phyloP scores from a whole-genome alignment of 2,113 vertebrate species.

The Megaptera novaeangliae region DNA sequence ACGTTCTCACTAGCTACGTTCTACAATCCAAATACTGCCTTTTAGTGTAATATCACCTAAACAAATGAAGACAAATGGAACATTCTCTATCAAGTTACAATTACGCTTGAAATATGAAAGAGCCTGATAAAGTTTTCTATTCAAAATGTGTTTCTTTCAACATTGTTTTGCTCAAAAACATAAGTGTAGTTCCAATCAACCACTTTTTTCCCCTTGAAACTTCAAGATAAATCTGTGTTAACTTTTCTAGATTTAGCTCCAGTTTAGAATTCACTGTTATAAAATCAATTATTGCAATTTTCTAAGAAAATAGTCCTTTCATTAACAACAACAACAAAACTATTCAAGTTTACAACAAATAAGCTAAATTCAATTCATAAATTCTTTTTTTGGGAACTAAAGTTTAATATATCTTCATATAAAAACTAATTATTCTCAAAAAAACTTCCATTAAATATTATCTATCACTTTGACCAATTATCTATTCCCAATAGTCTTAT shows the following conservation, averaged over 20 bases:
- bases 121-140: slow-evolving; percentile 30
- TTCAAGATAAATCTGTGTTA: slow-evolving; percentile 26
- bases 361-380: neutral
- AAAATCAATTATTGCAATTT: slow-evolving; percentile 50
- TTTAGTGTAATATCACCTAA: neutral
- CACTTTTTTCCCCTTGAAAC: neutral
- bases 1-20: neutral
- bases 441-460: too few relatives aligned
- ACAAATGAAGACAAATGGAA: neutral
- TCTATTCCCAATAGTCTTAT: too few relatives aligned
- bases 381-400: neutral
- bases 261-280: neutral
- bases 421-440: too few relatives aligned
- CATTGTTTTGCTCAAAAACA: slow-evolving; percentile 25
- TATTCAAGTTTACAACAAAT: neutral
- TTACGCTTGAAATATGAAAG: slow-evolving; percentile 63
- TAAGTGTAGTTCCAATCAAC: slow-evolving; percentile 55
- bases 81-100: slow-evolving; percentile 65
- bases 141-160: slow-evolving; percentile 8
- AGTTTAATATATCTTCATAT: too few relatives aligned
- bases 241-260: slow-evolving; percentile 26
- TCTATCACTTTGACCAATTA: too few relatives aligned
- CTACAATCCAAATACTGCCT: slow-evolving; percentile 9
- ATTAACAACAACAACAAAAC: slow-evolving; percentile 43
- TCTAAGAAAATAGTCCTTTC: slow-evolving; percentile 25